Conservation (phyloP, 2,797 vertebrate genomes). For the Gadopsis marmoratus region DNA sequence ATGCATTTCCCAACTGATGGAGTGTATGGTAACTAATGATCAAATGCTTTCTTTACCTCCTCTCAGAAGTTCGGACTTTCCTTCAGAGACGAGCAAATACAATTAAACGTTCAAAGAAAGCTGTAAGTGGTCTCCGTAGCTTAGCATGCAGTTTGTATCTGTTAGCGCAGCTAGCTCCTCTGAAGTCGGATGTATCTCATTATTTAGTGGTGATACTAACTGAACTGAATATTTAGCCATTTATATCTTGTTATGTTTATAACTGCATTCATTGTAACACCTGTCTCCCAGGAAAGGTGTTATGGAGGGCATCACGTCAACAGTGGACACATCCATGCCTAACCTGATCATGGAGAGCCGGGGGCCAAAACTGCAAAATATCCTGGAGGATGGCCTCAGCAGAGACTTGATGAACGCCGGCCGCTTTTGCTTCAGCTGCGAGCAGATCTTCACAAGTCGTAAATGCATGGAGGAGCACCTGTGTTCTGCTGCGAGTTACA, state of each 20-base stretch:
- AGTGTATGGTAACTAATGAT: neutral
- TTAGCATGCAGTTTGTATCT: neutral
- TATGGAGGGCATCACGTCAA: neutral
- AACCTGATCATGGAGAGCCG: conserved; percentile 61
- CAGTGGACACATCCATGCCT: conserved; percentile 17
- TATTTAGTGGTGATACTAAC: too few relatives aligned
- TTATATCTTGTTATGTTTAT: neutral
- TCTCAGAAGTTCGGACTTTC: neutral
- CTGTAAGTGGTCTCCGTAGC: neutral
- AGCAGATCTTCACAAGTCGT: conserved; percentile 75
- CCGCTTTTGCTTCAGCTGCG: conserved; percentile 80
- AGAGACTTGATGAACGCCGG: conserved; percentile 50
- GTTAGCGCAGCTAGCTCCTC: neutral
- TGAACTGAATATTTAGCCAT: neutral
- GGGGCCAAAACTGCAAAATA: conserved; percentile 10
- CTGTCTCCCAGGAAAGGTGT: conserved; percentile 41
- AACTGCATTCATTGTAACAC: neutral
- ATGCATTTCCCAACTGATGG: neutral
- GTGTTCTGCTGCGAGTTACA: conserved; percentile 72
- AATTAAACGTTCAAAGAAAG: neutral
- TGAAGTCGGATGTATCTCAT: too few relatives aligned
- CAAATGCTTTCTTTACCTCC: neutral
- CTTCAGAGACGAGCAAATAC: neutral
- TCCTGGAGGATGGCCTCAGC: conserved; percentile 33
- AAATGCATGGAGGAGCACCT: conserved; percentile 74